Conservation (phyloP, 1,140 invertebrate genomes). For the Zophobas morio region DNA sequence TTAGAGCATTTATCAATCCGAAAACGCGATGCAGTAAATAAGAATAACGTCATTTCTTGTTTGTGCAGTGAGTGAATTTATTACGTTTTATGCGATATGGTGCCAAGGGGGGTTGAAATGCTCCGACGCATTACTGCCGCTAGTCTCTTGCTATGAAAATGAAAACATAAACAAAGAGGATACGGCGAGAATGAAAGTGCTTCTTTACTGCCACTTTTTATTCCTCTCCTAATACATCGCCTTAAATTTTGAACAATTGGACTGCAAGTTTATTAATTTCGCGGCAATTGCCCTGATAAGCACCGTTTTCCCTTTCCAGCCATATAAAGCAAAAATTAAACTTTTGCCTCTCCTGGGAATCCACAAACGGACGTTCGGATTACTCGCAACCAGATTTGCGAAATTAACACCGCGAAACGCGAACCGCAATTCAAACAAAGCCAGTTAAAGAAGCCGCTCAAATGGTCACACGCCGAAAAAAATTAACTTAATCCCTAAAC, state of each 20-base stretch:
- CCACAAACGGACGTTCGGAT: neutral
- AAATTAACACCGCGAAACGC: constrained; percentile 18
- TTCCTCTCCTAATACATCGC: constrained; percentile 39
- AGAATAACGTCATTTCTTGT: constrained; percentile 43
- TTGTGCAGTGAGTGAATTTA: constrained; percentile 42
- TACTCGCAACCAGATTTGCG: neutral
- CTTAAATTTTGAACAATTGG: constrained; percentile 41
- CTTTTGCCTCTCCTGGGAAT: neutral
- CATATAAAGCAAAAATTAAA: neutral
- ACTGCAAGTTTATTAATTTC: constrained; percentile 36
- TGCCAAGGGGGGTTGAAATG: constrained; percentile 40
- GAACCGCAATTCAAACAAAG: neutral
- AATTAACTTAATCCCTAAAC: no score
- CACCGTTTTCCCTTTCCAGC: neutral
- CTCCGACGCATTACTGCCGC: constrained; percentile 38
- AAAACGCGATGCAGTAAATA: constrained; percentile 31
- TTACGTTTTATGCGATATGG: constrained; percentile 40
- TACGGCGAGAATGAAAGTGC: constrained; percentile 42
- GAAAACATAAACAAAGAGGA: constrained; percentile 43
- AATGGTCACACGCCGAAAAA: no score
- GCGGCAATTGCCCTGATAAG: constrained; percentile 27
- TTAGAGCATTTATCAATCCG: constrained; percentile 34
- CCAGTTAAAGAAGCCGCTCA: no score
- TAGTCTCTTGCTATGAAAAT: constrained; percentile 43
- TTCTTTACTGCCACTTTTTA: constrained; percentile 40